Base-by-base conservation (phyloP, 2,113 vertebrate species). In the Istiophorus platypterus region DNA sequence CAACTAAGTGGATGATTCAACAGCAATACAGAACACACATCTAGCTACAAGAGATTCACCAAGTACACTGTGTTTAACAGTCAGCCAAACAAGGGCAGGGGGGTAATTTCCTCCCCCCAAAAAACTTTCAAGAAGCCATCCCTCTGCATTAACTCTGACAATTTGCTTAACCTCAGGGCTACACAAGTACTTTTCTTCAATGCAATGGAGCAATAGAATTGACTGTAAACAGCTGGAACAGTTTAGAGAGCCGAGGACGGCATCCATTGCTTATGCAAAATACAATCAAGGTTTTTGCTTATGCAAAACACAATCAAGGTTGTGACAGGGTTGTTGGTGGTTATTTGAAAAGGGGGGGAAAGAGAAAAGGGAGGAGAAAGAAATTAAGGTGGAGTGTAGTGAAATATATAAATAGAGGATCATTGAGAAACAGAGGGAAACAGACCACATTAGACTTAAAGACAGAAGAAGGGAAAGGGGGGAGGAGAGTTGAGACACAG, bases 271-370 rank as follows among this genome's bases (percentile, higher is more conserved):
- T 81, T 56, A 84, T 86, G 81, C 80, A 89, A 76, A 86, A 88
- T 34, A 77, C 64, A 73, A 88, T 72, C 72, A 82, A 84, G 89
- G 86, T 86, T 27, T n/a, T 27, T 47, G 70, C 72, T 81, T 56
- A 84, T 86, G 81, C 80, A 89, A 76, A 86, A 88, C 39, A 77
- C 64, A 73, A 88, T 72, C 72, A 82, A 84, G 89, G 86, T 86
- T 27, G 4, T 70, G 80, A 89, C 58, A 74, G 72, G 61, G 80
- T 70, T 67, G 79, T 41, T 76, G 68, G 74, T 57, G 57, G 73
- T 78, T 76, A 63, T 39, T 64, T 42, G 52, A 49, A 47, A 41
- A 14, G 52, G 20, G 49, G 10, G 34, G 13, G 27, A 11, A 14
- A 42, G 22, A 51, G 29, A 22, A 12, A 45, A 9, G 0, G 18